Base-by-base conservation (phyloP, 2,797 vertebrate genomes). In the Cyclura pinguis region DNA sequence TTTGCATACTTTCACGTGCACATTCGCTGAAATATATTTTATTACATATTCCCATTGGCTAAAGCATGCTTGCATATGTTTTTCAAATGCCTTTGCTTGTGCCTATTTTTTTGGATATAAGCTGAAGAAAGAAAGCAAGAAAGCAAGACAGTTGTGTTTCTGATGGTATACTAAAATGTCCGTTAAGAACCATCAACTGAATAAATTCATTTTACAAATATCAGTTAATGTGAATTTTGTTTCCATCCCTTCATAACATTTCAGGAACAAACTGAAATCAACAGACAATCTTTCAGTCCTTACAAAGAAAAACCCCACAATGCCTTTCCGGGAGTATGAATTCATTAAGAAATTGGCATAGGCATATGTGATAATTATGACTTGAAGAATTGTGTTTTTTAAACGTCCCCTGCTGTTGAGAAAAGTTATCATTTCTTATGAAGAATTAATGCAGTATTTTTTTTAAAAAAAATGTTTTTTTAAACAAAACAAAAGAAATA, bases 341-440 rank as follows among this genome's bases (percentile, higher is more conserved):
- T 90, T 88, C 5, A 52, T 91, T 85, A 24, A 81, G 7, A 88
- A 88, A 38, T 35, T 74, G 84, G 35, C 35, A 84, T 67, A 59
- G 24, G 29, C 29, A 80, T 91, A 83, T 81, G 62, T 38, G 92
- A 22, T 92, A 57, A 84, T 88, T 92, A 86, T 29, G 32, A 89
- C 50, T 85, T 91, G 52, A 88, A 84, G 92, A 96, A 92, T 47
- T 91, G 78, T 12, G 27, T 90, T 89, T 89, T 91, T 47, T 89
- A 80, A 82, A 52, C 80, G 72, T 85, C 78, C 42, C 85, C 72
- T 50, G 38, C 80, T 59, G 47, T 47, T 85, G n/a, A 74, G 29
- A 47, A 87, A 87, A 85, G 20, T 22, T 73, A 78, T 86, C 59
- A 91, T 18, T 80, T 85, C 20, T 24, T 6, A 69, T 77, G 74